Conservation (phyloP, 2,888 invertebrate genomes). For the Pammene fasciana region DNA sequence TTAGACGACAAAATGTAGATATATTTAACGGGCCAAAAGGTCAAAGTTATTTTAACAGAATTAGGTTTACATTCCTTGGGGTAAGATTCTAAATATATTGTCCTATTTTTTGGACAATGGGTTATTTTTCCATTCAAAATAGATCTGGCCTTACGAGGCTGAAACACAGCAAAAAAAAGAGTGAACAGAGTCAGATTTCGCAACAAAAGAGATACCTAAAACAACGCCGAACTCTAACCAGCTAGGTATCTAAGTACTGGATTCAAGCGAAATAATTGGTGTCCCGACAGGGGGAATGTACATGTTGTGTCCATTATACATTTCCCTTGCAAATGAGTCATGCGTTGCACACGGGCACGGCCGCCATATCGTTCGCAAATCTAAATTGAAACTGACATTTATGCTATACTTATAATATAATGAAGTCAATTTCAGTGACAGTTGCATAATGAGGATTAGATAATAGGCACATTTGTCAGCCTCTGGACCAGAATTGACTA, state of each 20-base stretch:
- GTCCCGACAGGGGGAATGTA: constrained; percentile 3
- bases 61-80: too few relatives aligned
- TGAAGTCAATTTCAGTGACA: constrained; percentile 1
- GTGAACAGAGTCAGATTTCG: too few relatives aligned
- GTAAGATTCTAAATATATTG: too few relatives aligned
- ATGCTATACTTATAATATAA: too few relatives aligned
- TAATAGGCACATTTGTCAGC: constrained; percentile 43
- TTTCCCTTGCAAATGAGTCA: constrained; percentile 28
- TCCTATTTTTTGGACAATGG: too few relatives aligned
- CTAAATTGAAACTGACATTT: not conserved
- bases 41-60: too few relatives aligned
- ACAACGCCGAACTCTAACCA: not conserved
- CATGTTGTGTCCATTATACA: not conserved
- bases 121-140: too few relatives aligned
- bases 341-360: constrained; percentile 22
- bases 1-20: too few relatives aligned
- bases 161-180: too few relatives aligned
- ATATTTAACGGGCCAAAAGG: too few relatives aligned
- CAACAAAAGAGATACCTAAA: not conserved
- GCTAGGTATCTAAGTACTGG: not conserved
- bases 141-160: too few relatives aligned
- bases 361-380: constrained; percentile 9
- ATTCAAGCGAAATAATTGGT: not conserved
- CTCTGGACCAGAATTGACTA: constrained; percentile 60
- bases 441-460: not conserved